Evolutionary conservation across 2,888 invertebrate species (phyloP).

Genomic region (Boloria euphrosyne): DNA sequence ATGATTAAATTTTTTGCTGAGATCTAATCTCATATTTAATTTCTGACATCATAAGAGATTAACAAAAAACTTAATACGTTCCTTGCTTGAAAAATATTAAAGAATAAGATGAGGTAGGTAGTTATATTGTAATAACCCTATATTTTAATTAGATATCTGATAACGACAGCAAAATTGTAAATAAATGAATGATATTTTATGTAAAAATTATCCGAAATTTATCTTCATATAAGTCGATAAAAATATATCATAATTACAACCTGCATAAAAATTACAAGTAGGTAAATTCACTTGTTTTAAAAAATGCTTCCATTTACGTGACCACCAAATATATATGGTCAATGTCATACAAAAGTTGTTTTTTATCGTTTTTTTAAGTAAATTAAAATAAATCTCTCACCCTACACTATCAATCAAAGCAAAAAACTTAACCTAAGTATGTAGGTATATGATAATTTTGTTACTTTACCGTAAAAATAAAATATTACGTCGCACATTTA

Average conservation of each 20-base stretch:
- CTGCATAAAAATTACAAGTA: slow-evolving; percentile 31
- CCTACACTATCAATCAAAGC: too few relatives aligned
- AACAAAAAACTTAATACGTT: slow-evolving; percentile 1
- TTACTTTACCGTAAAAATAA: too few relatives aligned
- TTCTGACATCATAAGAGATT: slow-evolving; percentile 21
- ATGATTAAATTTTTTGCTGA: slow-evolving; percentile 24
- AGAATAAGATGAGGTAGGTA: background rate
- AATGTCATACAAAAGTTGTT: slow-evolving; percentile 36
- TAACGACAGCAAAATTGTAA: slow-evolving; percentile 23
- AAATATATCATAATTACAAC: slow-evolving; percentile 36
- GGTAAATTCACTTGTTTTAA: slow-evolving; percentile 40
- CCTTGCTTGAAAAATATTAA: background rate
- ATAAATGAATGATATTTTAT: slow-evolving; percentile 23
- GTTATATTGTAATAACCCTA: slow-evolving; percentile 9
- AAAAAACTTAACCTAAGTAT: too few relatives aligned
- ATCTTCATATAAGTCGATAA: slow-evolving; percentile 37
- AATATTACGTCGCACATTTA: too few relatives aligned
- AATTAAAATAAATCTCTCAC: too few relatives aligned
- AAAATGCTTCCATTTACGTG: slow-evolving; percentile 37
- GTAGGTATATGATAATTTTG: too few relatives aligned
- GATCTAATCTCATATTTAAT: slow-evolving; percentile 28
- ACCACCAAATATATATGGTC: slow-evolving; percentile 38
- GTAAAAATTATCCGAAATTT: slow-evolving; percentile 29
- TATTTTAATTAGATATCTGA: slow-evolving; percentile 26
- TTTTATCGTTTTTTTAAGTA: slow-evolving; percentile 18